Evolutionary conservation across 2,113 vertebrate genomes (phyloP).

Genomic region (Phoxinus phoxinus): DNA sequence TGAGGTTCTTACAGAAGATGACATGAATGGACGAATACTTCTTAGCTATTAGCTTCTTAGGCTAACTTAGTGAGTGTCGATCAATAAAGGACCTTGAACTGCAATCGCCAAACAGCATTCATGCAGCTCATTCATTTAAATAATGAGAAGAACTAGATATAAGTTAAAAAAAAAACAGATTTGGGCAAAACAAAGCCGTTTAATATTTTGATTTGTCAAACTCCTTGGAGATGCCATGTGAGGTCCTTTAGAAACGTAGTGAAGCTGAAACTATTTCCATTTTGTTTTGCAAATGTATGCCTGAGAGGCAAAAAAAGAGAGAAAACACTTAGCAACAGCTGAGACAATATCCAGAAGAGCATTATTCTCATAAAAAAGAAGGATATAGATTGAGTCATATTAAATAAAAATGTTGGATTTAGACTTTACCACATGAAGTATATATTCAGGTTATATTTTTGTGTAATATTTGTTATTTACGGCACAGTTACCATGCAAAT

Average conservation of each 20-base stretch:
- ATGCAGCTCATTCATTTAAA: background rate
- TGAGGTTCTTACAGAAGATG: background rate
- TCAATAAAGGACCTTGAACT: conserved; percentile 8
- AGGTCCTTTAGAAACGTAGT: background rate
- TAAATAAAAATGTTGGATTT: background rate
- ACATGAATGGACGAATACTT: conserved; percentile 23
- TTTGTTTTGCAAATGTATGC: background rate
- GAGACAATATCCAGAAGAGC: background rate
- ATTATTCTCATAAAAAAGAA: background rate
- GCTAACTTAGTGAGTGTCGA: conserved; percentile 20
- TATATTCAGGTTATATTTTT: background rate
- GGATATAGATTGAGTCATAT: background rate
- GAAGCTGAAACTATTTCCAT: background rate
- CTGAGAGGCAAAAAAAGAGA: background rate
- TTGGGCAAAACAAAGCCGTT: background rate
- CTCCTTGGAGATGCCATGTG: background rate
- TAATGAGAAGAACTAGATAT: background rate
- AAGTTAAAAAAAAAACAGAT: background rate
- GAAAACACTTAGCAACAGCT: background rate
- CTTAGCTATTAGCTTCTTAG: conserved; percentile 1
- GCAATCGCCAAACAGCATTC: background rate
- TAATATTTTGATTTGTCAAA: background rate
- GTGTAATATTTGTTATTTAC: too few relatives aligned
- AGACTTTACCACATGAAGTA: too few relatives aligned
- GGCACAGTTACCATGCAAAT: background rate